These are phyloP conservation scores for Mercenaria mercenaria DNA, from an alignment of 1,140 invertebrate species.

Conservation along the genomic window DNA sequence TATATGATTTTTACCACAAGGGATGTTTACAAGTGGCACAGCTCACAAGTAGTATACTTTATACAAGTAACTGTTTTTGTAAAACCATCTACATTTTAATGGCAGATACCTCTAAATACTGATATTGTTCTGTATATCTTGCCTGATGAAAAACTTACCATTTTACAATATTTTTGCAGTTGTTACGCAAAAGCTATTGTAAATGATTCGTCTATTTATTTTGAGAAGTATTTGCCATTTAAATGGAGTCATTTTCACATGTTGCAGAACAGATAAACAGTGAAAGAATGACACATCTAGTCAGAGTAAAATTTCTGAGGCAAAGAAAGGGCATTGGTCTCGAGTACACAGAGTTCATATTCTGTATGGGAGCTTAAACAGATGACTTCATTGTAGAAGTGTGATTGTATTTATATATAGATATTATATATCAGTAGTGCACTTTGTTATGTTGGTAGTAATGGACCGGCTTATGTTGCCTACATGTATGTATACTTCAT, in stretches of 20 bases:
- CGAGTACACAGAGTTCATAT: background rate
- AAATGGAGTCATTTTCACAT: too few species aligned
- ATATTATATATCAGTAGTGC: background rate
- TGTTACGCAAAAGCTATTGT: too few species aligned
- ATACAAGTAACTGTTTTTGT: too few species aligned
- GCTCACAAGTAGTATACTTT: background rate
- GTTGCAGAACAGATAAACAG: too few species aligned
- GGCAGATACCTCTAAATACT: too few species aligned
- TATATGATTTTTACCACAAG: background rate
- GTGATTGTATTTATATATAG: background rate
- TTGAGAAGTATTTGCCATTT: too few species aligned
- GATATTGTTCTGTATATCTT: too few species aligned
- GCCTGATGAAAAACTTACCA: too few species aligned
- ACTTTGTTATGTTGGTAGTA: background rate
- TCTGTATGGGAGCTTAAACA: background rate
- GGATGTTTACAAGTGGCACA: background rate
- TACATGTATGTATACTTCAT: conserved; percentile 5
- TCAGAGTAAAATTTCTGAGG: background rate
- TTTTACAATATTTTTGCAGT: too few species aligned
- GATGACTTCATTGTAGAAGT: background rate
- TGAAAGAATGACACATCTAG: background rate
- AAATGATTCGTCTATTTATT: too few species aligned
- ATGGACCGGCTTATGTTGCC: background rate
- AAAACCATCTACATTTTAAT: too few species aligned
- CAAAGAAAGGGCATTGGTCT: background rate